Conservation (phyloP, 2,888 invertebrate genomes). For the Aspidiotus destructor region DNA sequence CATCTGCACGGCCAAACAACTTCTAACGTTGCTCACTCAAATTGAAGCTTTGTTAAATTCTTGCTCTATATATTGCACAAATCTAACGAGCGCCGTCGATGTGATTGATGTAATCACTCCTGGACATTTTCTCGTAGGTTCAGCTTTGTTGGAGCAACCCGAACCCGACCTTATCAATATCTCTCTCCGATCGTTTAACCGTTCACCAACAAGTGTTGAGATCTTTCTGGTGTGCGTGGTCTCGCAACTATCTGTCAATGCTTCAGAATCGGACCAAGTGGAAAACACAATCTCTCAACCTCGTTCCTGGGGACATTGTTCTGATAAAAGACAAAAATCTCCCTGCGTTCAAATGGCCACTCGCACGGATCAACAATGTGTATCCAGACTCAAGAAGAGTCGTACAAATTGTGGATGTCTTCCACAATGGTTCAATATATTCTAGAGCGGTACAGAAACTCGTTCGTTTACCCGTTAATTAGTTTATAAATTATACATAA, state of each 20-base stretch:
- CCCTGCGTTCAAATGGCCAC: no score
- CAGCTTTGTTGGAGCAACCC: neutral
- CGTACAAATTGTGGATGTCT: neutral
- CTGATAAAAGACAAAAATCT: constrained; percentile 14
- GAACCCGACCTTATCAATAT: neutral
- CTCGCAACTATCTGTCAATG: constrained; percentile 7
- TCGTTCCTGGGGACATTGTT: constrained; percentile 24
- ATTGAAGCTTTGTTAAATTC: constrained; percentile 34
- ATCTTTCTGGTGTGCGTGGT: constrained; percentile 26
- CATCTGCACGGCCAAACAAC: constrained; percentile 12
- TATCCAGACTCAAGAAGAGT: neutral
- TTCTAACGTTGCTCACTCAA: constrained; percentile 10
- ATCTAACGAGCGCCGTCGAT: neutral
- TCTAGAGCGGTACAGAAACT: constrained; percentile 4
- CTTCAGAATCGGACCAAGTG: constrained; percentile 23
- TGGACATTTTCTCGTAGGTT: constrained; percentile 30
- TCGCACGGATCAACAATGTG: no score
- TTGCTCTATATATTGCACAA: constrained; percentile 16
- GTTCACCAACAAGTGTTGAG: constrained; percentile 1
- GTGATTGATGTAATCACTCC: constrained; percentile 30
- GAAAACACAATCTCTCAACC: neutral
- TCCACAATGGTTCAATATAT: neutral
- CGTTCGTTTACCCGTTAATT: no score
- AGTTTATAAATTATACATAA: no score
- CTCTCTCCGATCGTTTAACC: neutral